These are phyloP conservation scores for Campopleginae sp. DNA, from an alignment of 2,888 invertebrate genomes.

Conservation along the genomic window DNA sequence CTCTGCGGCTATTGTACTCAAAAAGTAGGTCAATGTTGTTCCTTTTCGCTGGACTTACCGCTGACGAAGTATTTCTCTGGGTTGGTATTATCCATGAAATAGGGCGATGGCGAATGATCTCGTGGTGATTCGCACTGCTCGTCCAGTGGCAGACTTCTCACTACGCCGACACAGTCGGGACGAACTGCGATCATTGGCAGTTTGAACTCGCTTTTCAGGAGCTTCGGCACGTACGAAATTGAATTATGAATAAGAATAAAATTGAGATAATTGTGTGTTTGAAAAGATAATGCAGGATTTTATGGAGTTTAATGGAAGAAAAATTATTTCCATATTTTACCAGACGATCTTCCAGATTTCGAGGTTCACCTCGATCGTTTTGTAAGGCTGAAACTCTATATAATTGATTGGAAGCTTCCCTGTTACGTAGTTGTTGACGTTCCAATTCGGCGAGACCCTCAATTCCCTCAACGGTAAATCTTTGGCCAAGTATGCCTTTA, in stretches of 20 bases:
- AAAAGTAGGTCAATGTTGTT: slow-evolving; percentile 54
- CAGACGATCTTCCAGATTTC: slow-evolving; percentile 87
- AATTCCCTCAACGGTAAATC: slow-evolving; percentile 89
- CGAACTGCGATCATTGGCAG: slow-evolving; percentile 89
- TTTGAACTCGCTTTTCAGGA: slow-evolving; percentile 89
- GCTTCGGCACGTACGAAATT: slow-evolving; percentile 82
- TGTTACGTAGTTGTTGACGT: slow-evolving; percentile 86
- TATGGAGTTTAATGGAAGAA: too few relatives aligned
- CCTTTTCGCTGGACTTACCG: slow-evolving; percentile 84
- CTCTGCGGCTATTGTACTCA: slow-evolving; percentile 11
- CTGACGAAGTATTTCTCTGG: slow-evolving; percentile 88
- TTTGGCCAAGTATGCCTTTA: slow-evolving; percentile 89
- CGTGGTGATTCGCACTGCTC: slow-evolving; percentile 87
- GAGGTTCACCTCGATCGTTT: slow-evolving; percentile 87
- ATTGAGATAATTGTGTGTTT: too few relatives aligned
- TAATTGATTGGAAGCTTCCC: slow-evolving; percentile 87
- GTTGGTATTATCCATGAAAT: slow-evolving; percentile 88
- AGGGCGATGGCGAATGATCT: slow-evolving; percentile 87
- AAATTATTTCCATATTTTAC: slow-evolving; percentile 80
- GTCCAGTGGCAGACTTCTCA: slow-evolving; percentile 87
- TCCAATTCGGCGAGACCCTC: slow-evolving; percentile 91
- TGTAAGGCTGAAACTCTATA: slow-evolving; percentile 87
- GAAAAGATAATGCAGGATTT: too few relatives aligned
- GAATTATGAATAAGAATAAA: neutral
- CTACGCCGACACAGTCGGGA: slow-evolving; percentile 88